Base-by-base conservation (phyloP, 2,113 vertebrate genomes). In the Argyrosomus japonicus region DNA sequence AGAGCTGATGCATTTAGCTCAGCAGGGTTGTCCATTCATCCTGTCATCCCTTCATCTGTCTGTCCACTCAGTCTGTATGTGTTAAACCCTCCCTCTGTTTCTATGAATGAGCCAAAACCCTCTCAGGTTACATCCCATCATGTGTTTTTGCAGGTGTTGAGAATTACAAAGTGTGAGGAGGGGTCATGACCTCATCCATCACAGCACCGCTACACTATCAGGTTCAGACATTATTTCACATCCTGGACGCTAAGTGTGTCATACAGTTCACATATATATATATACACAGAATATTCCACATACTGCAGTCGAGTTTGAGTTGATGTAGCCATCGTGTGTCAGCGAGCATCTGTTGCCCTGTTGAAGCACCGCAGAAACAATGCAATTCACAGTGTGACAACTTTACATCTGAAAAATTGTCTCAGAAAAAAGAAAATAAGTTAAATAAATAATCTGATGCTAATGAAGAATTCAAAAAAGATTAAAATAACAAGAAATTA, bases 91-190 rank as follows among this genome's bases (percentile, higher is more conserved):
- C 53, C 15, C 32, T 69, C 27, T 68, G 27, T 72, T 73, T 67
- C 75, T 79, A 21, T 77, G 1, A 76, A 75, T 54, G 61, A 86
- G 63, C 5, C 5, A 1, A 0, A 81, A 58, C n/a, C 62, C 9
- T 62, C 78, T 91, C 83, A 68, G 48, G 77, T 86, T 87, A 8
- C 87, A 45, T 78, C 73, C 65, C 63, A 57, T 78, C 84, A 0
- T 54, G 81, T 91, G 85, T 91, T 91, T 78, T 78, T 73, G 75
- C 88, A 89, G 88, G 83, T 89, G 90, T 47, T 80, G 60, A 82
- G 75, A 56, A 74, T 86, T 82, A 75, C 48, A 71, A 84, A 57
- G 75, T 82, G 86, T 74, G 64, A 77, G 81, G 64, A 84, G 65
- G 36, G 75, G 76, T 79, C 61, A 0, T 17, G 75, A 75, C 83